A percentile compares a stretch with the other conserved stretches of the same genome.
Conservation (phyloP, 2,888 invertebrate genomes). For the Lepidocyrtoides sp. region DNA sequence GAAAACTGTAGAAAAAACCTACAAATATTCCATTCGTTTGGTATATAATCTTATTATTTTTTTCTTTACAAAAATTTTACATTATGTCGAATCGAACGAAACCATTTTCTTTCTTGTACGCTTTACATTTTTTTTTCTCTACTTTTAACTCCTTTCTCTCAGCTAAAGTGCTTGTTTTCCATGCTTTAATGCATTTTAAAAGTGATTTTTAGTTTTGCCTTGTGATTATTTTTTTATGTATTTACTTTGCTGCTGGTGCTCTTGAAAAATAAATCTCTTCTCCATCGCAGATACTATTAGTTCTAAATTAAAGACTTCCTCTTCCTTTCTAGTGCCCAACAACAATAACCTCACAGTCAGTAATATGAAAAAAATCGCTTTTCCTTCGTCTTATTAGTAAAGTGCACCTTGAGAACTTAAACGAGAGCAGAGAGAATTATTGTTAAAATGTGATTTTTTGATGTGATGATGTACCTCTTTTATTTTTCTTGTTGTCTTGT, state of each 20-base stretch:
- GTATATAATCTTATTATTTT: not conserved
- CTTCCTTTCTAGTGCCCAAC: slow-evolving; percentile 54
- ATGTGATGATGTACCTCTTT: slow-evolving; percentile 32
- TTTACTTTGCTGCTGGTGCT: not conserved
- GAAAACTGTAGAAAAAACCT: not conserved
- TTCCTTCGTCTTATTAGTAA: slow-evolving; percentile 29
- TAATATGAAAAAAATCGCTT: not conserved
- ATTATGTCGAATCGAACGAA: slow-evolving; percentile 24
- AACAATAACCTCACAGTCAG: slow-evolving; percentile 9
- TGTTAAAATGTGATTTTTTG: slow-evolving; percentile 43
- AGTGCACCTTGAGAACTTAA: slow-evolving; percentile 45
- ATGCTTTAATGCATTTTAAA: slow-evolving; percentile 73
- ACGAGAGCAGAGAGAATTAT: slow-evolving; percentile 42
- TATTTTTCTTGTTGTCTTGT: not conserved
- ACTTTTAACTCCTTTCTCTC: slow-evolving; percentile 47
- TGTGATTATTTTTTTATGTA: slow-evolving; percentile 34
- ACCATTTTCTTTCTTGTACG: slow-evolving; percentile 54
- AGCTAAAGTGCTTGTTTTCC: slow-evolving; percentile 66
- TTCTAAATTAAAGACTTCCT: slow-evolving; percentile 72
- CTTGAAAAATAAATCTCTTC: slow-evolving; percentile 30
- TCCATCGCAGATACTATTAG: slow-evolving; percentile 36
- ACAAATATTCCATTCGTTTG: not conserved
- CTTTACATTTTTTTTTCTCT: slow-evolving; percentile 27
- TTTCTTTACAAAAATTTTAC: not conserved
- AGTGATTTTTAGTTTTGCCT: slow-evolving; percentile 51